Percentiles rank a stretch among this genome's conserved stretches.
These are phyloP conservation scores for Enteromius paludinosus DNA, from an alignment of 2,797 vertebrate genomes.

Conservation along the genomic window DNA sequence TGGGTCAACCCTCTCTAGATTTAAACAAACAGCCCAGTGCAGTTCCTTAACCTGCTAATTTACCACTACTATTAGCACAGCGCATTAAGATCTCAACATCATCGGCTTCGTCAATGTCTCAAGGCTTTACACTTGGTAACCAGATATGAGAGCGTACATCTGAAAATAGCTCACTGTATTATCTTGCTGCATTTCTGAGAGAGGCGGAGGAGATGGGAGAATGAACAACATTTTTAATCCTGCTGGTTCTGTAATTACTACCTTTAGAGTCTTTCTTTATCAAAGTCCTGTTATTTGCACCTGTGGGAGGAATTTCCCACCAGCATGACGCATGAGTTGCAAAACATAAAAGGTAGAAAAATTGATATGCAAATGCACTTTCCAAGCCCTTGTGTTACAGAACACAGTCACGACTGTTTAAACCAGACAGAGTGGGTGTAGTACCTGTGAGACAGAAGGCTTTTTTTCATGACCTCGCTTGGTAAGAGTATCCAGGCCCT, in stretches of 20 bases:
- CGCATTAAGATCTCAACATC: conserved; percentile 10
- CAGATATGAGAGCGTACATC: conserved; percentile 23
- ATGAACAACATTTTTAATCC: conserved; percentile 67
- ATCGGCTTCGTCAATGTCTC: neutral
- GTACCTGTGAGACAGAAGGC: conserved; percentile 82
- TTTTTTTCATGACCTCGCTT: conserved; percentile 80
- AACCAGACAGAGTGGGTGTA: neutral
- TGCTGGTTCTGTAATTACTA: conserved; percentile 70
- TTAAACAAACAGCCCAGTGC: conserved; percentile 6
- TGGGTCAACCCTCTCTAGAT: neutral
- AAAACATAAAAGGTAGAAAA: conserved; percentile 12
- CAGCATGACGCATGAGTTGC: conserved; percentile 35
- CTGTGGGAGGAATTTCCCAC: conserved; percentile 69
- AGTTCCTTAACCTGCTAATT: conserved; percentile 7
- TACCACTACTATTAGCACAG: conserved; percentile 16
- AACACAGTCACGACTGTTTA: conserved; percentile 17
- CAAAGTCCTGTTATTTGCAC: conserved; percentile 58
- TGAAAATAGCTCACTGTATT: conserved; percentile 65
- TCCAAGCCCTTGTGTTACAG: neutral
- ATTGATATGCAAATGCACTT: conserved; percentile 4
- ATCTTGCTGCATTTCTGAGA: conserved; percentile 31
- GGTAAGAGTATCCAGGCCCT: conserved; percentile 84
- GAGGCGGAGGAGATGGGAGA: conserved; percentile 45
- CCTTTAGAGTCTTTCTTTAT: conserved; percentile 64
- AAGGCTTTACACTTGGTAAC: conserved; percentile 29